A percentile compares a stretch with the other conserved stretches of the same genome.
Conservation (phyloP, 1,140 invertebrate species). For the Sinella curviseta region DNA sequence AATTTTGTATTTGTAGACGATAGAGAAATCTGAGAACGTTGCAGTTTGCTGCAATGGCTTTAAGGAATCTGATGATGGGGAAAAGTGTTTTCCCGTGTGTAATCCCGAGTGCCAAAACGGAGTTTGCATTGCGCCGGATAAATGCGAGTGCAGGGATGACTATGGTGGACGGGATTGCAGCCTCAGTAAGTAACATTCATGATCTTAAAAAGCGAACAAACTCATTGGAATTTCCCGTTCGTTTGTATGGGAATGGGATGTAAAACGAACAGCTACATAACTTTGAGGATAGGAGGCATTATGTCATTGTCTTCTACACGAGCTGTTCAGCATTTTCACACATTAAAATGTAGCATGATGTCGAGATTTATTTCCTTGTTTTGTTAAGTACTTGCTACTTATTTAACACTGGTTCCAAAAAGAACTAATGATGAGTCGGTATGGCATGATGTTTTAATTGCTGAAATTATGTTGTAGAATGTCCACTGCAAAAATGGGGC, state of each 20-base stretch:
- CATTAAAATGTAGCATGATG: no score
- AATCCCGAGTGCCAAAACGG: slow-evolving; percentile 78
- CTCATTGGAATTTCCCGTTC: slow-evolving; percentile 23
- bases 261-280: background rate
- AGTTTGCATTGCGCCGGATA: slow-evolving; percentile 77
- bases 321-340: background rate
- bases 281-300: no score
- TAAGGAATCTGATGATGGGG: slow-evolving; percentile 60
- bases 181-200: slow-evolving; percentile 70
- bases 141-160: slow-evolving; percentile 80
- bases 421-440: no score
- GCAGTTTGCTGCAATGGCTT: slow-evolving; percentile 84
- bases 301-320: no score
- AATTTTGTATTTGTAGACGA: slow-evolving; percentile 60
- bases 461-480: slow-evolving; percentile 64
- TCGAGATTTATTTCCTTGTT: no score
- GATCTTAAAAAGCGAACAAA: no score
- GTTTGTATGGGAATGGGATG: slow-evolving; percentile 13
- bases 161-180: slow-evolving; percentile 85
- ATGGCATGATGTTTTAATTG: slow-evolving; percentile 33
- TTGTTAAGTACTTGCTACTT: no score
- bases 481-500: slow-evolving; percentile 72
- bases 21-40: slow-evolving; percentile 72
- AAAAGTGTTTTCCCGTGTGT: slow-evolving; percentile 76
- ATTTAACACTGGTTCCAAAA: no score